Base-by-base conservation (phyloP, 2,888 invertebrate genomes). In the Noctua pronuba region DNA sequence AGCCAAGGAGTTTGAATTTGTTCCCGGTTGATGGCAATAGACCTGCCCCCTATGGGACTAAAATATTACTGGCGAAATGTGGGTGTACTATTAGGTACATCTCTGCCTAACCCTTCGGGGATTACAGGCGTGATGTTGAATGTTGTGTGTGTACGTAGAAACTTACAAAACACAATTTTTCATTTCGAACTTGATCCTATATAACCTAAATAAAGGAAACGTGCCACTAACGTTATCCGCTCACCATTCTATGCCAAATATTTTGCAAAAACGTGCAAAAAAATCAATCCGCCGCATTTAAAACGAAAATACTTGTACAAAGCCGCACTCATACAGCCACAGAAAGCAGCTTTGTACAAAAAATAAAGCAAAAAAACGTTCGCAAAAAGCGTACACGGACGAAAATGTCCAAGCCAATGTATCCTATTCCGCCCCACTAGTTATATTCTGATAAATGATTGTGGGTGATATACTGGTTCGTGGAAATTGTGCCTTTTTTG, bases 381-480 rank as follows among this genome's bases (percentile, higher is more conserved):
- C 44, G 65, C 88, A 90, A 90, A 90, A 90, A 91, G 86, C 80
- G 88, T 84, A 85, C 86, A 86, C 87, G 90, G 75, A 85, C 87
- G 90, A 92, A 93, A 93, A 94, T 92, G 93, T 94, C 94, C 94
- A 88, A 90, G 91, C 92, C 94, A 94, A 92, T 92, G 92, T 94
- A 93, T 94, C 91, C 93, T 91, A 92, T 94, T 94, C 94, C 95
- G 90, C 93, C 94, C 93, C 93, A 95, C 94, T 95, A 95, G 95
- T 95, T 95, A 94, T 94, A 94, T 93, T 93, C 94, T 95, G 95
- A 95, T 95, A 95, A 95, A 95, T 95, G 95, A 95, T 94, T 91
- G 90, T 83, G 93, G 93, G 93, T 94, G 92, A 91, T 92, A 90
- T 90, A 92, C 90, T 92, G 92, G 90, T 92, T 92, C 90, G 91